A percentile compares a stretch with the other conserved stretches of the same genome.
Conservation (phyloP, 2,113 vertebrate genomes). For the Neolamprologus ventralis region DNA sequence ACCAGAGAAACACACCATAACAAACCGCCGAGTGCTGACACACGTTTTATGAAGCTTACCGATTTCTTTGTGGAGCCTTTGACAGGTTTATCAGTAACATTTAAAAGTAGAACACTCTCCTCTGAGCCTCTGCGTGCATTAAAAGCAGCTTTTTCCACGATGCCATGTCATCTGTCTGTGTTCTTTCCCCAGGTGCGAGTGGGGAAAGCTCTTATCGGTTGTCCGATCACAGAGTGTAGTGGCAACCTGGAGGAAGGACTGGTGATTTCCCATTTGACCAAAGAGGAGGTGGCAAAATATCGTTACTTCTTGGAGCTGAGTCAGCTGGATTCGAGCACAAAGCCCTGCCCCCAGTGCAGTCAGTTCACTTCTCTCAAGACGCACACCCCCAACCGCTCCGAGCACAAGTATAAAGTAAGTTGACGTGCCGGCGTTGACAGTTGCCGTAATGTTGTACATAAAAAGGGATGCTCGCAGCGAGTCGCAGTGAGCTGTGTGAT, state of each 20-base stretch:
- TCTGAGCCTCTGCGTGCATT: background rate
- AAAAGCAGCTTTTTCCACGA: background rate
- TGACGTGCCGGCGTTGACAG: background rate
- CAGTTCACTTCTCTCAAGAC: conserved; percentile 89
- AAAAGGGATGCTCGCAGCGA: background rate
- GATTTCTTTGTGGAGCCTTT: background rate
- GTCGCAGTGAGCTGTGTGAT: background rate
- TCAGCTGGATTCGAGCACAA: conserved; percentile 91
- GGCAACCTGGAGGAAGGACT: conserved; percentile 87
- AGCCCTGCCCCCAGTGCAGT: conserved; percentile 95
- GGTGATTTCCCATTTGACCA: conserved; percentile 80
- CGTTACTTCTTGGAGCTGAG: conserved; percentile 94
- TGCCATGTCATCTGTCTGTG: background rate
- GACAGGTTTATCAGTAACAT: background rate
- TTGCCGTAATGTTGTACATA: background rate
- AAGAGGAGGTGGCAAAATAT: conserved; percentile 87
- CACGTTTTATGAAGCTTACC: background rate
- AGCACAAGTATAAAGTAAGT: conserved; percentile 95
- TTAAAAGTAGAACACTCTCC: background rate
- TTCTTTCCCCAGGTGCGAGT: conserved; percentile 76
- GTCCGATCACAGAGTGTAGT: conserved; percentile 90
- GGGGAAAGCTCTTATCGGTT: conserved; percentile 83
- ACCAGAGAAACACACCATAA: background rate
- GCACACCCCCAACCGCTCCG: conserved; percentile 76
- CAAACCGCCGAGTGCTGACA: background rate